phyloP scores from a whole-genome alignment of 1,140 invertebrate species.

The Pinna nobilis region DNA sequence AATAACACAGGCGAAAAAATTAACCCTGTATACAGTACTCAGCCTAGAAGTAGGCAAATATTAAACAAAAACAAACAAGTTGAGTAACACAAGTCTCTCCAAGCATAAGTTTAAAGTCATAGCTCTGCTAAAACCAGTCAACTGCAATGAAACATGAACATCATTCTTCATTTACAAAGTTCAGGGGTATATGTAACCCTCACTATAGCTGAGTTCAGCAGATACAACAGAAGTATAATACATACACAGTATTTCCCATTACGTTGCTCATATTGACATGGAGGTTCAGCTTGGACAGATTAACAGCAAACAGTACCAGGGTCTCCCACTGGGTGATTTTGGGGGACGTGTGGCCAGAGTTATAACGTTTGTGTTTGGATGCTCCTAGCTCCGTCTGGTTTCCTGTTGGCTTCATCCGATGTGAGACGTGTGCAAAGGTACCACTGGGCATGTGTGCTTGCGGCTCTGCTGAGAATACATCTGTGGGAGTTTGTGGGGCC shows the following conservation, averaged over 20 bases:
- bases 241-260: constrained; percentile 95
- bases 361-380: constrained; percentile 26
- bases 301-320: constrained; percentile 94
- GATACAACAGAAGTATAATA: no score
- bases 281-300: constrained; percentile 95
- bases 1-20: no score
- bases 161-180: no score
- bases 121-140: no score
- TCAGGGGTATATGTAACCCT: no score
- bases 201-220: no score
- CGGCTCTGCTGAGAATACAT: constrained; percentile 26
- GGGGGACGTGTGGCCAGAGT: constrained; percentile 22
- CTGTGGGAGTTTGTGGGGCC: constrained; percentile 52
- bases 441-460: constrained; percentile 18
- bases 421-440: background rate
- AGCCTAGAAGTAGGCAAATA: no score
- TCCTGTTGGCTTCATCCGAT: constrained; percentile 26
- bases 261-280: constrained; percentile 99
- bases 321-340: constrained; percentile 86
- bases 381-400: constrained; percentile 21
- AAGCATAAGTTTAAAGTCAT: no score
- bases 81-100: no score
- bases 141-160: no score
- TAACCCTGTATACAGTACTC: no score
- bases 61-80: no score